Percentiles rank a stretch among this genome's conserved stretches.
Conservation (phyloP, 2,888 invertebrate species). For the Morinoia aosen region DNA sequence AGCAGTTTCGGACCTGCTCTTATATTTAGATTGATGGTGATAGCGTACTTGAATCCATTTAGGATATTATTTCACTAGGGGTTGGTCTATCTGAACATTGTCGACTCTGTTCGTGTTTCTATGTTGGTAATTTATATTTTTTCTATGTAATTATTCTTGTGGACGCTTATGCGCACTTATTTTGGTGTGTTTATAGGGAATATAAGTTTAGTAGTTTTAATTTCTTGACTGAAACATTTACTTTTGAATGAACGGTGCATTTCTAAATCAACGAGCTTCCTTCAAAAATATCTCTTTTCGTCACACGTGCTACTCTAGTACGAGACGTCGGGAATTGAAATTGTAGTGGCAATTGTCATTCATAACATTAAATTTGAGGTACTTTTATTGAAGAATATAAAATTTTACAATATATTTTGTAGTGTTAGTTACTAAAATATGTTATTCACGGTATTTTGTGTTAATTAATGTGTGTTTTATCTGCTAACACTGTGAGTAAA, state of each 20-base stretch:
- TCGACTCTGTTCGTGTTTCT: neutral
- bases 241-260: neutral
- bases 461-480: neutral
- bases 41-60: neutral
- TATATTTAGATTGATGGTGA: neutral
- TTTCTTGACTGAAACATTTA: neutral
- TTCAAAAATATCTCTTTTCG: neutral
- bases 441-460: neutral
- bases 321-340: neutral
- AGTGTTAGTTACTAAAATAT: neutral
- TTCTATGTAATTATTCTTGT: neutral
- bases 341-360: neutral
- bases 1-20: neutral
- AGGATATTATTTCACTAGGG: neutral
- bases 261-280: neutral
- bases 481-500: neutral
- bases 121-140: neutral
- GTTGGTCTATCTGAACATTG: neutral
- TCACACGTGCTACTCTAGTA: neutral
- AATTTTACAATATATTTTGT: neutral
- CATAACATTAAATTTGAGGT: neutral
- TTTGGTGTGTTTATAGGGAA: neutral
- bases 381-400: neutral
- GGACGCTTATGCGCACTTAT: neutral
- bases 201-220: neutral